Evolutionary conservation across 2,113 vertebrate species (phyloP).

Genomic region (Camelus bactrianus): DNA sequence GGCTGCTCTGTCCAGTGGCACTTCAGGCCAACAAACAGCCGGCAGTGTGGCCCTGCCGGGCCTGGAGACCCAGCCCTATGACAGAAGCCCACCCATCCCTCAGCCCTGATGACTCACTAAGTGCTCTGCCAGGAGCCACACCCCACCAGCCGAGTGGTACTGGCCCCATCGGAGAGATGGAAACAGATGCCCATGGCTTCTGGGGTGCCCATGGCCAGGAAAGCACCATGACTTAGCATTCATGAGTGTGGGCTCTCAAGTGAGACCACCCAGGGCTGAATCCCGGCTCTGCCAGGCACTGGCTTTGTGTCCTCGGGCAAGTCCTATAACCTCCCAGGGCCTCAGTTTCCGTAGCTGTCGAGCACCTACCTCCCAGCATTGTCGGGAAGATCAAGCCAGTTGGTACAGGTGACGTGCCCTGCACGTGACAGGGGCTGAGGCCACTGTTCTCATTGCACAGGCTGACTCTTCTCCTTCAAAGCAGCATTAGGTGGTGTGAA

Average conservation of each 20-base stretch:
- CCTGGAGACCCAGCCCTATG: accelerated
- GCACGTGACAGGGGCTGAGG: neutral
- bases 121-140: neutral
- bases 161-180: neutral
- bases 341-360: neutral
- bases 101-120: neutral
- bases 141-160: neutral
- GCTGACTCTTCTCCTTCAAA: neutral
- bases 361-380: neutral
- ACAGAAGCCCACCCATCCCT: accelerated
- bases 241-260: neutral
- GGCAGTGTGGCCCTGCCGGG: neutral
- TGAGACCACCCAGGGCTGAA: neutral
- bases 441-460: neutral
- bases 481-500: neutral
- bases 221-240: accelerated
- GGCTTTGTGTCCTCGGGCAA: neutral
- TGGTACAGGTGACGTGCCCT: neutral
- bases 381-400: too few species aligned
- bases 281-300: neutral
- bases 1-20: neutral
- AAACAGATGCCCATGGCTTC: neutral
- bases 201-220: neutral
- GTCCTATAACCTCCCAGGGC: neutral
- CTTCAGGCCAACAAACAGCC: neutral